phyloP scores from a whole-genome alignment of 2,888 invertebrate species.

The Tipula unca region DNA sequence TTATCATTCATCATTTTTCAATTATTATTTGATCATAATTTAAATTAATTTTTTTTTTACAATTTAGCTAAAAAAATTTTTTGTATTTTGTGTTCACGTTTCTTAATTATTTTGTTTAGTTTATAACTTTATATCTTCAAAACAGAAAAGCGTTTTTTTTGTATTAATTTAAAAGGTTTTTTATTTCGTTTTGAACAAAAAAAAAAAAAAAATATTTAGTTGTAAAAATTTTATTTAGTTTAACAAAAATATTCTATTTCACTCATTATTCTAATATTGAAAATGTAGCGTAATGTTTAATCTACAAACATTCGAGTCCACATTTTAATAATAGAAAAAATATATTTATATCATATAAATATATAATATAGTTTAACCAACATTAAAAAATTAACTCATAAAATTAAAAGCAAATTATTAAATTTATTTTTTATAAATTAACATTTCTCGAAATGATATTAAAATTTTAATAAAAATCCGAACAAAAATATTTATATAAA shows the following conservation, averaged over 20 bases:
- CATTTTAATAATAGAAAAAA: neutral
- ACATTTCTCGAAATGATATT: neutral
- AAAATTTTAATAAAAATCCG: neutral
- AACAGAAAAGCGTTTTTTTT: constrained; percentile 18
- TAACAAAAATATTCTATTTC: neutral
- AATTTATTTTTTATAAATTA: neutral
- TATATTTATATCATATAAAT: neutral
- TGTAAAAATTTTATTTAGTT: neutral
- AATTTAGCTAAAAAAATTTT: constrained; percentile 18
- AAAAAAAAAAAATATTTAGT: neutral
- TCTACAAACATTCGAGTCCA: neutral
- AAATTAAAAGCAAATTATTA: neutral
- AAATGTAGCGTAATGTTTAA: neutral
- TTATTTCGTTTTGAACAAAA: neutral
- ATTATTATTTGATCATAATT: constrained; percentile 10
- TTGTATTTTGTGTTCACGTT: constrained; percentile 18
- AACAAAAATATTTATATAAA: neutral
- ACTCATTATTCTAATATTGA: neutral
- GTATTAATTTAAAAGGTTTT: constrained; percentile 3
- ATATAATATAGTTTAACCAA: neutral
- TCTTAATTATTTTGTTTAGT: neutral
- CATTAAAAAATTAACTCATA: neutral
- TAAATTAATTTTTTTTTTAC: constrained; percentile 16
- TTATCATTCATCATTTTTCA: neutral
- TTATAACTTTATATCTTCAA: neutral